Percentiles rank a stretch among this genome's conserved stretches.
phyloP scores from a whole-genome alignment of 2,113 vertebrate species.

The Gnathonemus echidnorhynchus region DNA sequence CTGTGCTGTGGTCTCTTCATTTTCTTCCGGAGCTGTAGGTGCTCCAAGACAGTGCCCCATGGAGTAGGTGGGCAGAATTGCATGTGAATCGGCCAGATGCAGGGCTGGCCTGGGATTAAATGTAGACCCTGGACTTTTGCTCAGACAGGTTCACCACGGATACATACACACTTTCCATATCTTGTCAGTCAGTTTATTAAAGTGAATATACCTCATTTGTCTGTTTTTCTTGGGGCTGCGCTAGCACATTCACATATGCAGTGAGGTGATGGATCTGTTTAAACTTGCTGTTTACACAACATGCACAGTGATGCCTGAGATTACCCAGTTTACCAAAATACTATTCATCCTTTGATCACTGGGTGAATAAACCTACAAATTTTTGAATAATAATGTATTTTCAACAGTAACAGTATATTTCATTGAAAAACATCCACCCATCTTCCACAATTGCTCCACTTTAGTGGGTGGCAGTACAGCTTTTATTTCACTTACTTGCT shows the following conservation, averaged over 20 bases:
- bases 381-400: neutral
- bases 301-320: neutral
- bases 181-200: neutral
- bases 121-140: neutral
- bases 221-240: neutral
- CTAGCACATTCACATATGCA: neutral
- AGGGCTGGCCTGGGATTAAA: neutral
- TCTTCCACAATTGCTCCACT: neutral
- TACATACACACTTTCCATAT: neutral
- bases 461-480: neutral
- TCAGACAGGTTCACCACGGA: neutral
- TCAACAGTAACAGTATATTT: neutral
- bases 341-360: neutral
- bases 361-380: neutral
- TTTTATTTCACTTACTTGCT: neutral
- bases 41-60: neutral
- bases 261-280: too few species aligned
- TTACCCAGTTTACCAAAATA: neutral
- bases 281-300: neutral
- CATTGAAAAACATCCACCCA: neutral
- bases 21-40: neutral
- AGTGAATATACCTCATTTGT: neutral
- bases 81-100: neutral
- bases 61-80: neutral
- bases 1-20: neutral